These are phyloP conservation scores for Sinocyclocheilus anophthalmus DNA, from an alignment of 2,113 vertebrate genomes.

Conservation along the genomic window DNA sequence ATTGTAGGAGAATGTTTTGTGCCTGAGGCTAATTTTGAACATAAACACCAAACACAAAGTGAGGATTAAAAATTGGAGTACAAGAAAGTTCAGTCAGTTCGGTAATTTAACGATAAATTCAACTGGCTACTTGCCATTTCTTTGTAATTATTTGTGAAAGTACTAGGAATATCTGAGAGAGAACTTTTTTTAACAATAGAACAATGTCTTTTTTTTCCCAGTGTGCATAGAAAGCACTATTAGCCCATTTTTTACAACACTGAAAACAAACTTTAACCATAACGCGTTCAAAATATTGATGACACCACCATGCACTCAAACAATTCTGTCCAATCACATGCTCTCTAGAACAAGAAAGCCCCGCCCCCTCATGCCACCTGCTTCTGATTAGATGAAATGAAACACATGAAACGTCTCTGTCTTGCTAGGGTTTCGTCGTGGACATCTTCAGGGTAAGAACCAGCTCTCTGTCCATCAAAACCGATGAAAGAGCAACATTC, in stretches of 20 bases:
- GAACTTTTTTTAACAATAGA: too few species aligned
- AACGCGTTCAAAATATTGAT: not conserved
- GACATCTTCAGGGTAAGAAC: not conserved
- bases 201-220: too few species aligned
- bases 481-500: too few species aligned
- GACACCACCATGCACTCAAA: not conserved
- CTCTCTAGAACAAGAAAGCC: not conserved
- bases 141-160: not conserved
- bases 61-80: too few species aligned
- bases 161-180: too few species aligned
- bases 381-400: not conserved
- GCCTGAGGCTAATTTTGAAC: too few species aligned
- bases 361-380: not conserved
- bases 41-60: too few species aligned
- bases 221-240: not conserved
- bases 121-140: not conserved
- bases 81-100: too few species aligned
- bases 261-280: not conserved
- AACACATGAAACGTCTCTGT: not conserved
- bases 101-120: too few species aligned
- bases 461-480: not conserved
- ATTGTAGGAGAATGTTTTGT: too few species aligned
- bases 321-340: not conserved
- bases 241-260: not conserved
- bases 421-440: not conserved